Evolutionary conservation across 2,797 vertebrate genomes (phyloP).

Genomic region (Eidolon dupreanum): DNA sequence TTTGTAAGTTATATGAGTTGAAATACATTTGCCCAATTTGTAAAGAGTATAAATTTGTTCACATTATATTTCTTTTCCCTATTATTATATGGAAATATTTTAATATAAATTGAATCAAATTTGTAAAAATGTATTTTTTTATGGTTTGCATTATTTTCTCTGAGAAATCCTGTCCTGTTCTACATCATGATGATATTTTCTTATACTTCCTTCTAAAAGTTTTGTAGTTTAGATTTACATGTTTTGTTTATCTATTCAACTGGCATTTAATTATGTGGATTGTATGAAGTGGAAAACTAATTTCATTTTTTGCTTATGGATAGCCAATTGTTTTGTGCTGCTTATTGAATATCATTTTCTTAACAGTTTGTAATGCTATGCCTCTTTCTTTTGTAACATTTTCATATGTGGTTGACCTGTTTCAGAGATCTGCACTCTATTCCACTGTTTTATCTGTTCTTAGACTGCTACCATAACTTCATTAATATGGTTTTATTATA

Average conservation of each 20-base stretch:
- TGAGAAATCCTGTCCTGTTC: background rate
- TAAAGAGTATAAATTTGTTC: background rate
- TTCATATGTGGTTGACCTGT: background rate
- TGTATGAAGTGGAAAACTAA: background rate
- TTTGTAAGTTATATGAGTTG: background rate
- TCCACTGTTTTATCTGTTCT: background rate
- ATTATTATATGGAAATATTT: constrained; percentile 23
- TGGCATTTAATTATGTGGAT: background rate
- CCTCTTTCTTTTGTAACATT: background rate
- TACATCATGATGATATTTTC: background rate
- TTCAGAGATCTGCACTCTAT: background rate
- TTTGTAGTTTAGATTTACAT: background rate
- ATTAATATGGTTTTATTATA: background rate
- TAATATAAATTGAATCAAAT: background rate
- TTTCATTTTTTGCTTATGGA: background rate
- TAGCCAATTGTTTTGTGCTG: background rate
- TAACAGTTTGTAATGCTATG: background rate
- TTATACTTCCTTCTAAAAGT: background rate
- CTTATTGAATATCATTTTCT: background rate
- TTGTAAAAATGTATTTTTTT: background rate
- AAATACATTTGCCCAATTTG: background rate
- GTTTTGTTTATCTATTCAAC: background rate
- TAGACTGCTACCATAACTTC: background rate
- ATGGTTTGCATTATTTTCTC: background rate
- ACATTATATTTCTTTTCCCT: background rate